Base-by-base conservation (phyloP, 2,888 invertebrate genomes). In the Drosophila multiciliata region DNA sequence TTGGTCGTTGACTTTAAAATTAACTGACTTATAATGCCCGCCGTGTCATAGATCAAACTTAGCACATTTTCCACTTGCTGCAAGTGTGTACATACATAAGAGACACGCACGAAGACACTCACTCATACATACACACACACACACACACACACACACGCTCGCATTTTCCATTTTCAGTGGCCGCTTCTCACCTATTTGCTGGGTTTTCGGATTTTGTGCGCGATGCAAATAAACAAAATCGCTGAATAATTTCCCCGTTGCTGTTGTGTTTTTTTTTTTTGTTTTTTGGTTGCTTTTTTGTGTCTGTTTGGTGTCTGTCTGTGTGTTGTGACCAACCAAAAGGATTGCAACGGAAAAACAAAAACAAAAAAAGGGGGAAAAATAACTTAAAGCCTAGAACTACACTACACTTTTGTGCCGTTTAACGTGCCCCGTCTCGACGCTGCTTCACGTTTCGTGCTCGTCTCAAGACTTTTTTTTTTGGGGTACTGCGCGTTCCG, bases 321-420 rank as follows among this genome's bases (percentile, higher is more conserved):
- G 66, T 52, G 32, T 36, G 36, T 35, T 11, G 48, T 42, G 49
- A 52, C 64, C 61, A 61, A 40, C 60, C 33, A 63, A 65, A 64
- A 62, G 64, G 74, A 74, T 67, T 74, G 63, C 61, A 71, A 71
- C 54, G 48, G 33, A 49, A 36, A 66, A 61, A 32, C 52, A 42
- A 54, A 53, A 53, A 48, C 38, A 52, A 53, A 58, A 63, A 40
- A 52, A 54, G 38, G 53, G 64, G 50, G 36, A 67, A 69, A 66
- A 58, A 59, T 38, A 66, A 68, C 76, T 75, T 69, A 59, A 69
- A 68, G 78, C 83, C 73, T 79, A 75, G 69, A 75, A 80, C 89
- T 83, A 74, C 69, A 83, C 82, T 83, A 80, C 89, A 85, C 83
- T 82, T 82, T 82, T 70, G 67, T 80, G 84, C 69, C 75, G 83